A percentile compares a stretch with the other conserved stretches of the same genome.
phyloP scores from a whole-genome alignment of 2,797 vertebrate species.

The Triplophysa yarkandensis region DNA sequence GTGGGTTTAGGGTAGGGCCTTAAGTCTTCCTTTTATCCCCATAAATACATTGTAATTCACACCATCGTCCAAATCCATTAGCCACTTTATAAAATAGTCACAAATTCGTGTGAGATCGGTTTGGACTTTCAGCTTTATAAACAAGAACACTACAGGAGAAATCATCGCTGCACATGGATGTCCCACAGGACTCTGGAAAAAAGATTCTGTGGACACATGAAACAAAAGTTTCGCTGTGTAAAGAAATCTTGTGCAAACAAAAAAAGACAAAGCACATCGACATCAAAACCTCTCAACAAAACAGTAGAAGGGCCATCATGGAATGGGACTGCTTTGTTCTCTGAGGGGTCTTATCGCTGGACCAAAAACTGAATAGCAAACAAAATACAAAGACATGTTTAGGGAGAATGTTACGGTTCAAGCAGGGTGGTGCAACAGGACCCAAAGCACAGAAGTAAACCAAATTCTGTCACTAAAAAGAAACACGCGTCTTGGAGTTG shows the following conservation, averaged over 20 bases:
- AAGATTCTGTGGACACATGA: background rate
- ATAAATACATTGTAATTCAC: too few relatives aligned
- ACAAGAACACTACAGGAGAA: background rate
- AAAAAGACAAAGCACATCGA: background rate
- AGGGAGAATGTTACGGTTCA: background rate
- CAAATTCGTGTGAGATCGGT: too few relatives aligned
- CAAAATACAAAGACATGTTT: background rate
- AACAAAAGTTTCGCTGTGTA: background rate
- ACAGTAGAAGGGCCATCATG: background rate
- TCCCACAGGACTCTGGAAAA: background rate
- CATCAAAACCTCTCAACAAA: background rate
- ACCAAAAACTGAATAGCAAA: background rate
- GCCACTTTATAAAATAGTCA: too few relatives aligned
- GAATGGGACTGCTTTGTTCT: background rate
- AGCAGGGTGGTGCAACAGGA: background rate
- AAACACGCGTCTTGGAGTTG: background rate
- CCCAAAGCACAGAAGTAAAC: background rate
- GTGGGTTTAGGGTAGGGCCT: too few relatives aligned
- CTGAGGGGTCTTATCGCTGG: background rate
- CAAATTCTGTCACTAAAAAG: background rate
- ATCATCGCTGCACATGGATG: background rate
- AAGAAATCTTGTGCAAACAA: background rate
- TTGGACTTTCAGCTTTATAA: background rate
- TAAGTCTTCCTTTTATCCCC: too few relatives aligned
- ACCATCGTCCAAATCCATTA: too few relatives aligned